A percentile compares a stretch with the other conserved stretches of the same genome.
phyloP scores from a whole-genome alignment of 2,888 invertebrate species.

The Ferrisia virgata region DNA sequence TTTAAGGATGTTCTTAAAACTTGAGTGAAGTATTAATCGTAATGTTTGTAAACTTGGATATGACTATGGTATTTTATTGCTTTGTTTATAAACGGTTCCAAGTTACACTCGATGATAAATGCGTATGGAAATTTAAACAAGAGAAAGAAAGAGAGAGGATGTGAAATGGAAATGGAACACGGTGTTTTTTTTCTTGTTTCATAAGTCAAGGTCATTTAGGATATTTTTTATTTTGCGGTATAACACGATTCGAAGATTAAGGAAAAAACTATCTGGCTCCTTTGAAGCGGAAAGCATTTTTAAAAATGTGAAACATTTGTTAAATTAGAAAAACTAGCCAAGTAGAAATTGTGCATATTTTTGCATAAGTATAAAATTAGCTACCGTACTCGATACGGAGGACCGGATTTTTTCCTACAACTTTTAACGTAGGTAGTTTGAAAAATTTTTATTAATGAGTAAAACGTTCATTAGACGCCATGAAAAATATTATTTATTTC shows the following conservation, averaged over 20 bases:
- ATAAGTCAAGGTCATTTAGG: not conserved
- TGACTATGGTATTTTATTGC: slow-evolving; percentile 9
- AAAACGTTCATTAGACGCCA: not conserved
- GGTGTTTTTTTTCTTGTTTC: not conserved
- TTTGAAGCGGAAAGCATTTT: slow-evolving; percentile 5
- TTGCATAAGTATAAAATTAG: not conserved
- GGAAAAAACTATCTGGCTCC: not conserved
- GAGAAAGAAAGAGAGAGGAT: not conserved
- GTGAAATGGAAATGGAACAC: not conserved
- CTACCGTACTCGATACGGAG: not conserved
- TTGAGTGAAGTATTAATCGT: not conserved
- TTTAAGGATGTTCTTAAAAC: not conserved
- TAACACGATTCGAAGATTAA: not conserved
- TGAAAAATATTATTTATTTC: not conserved
- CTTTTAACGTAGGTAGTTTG: not conserved
- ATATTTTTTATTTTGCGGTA: not conserved
- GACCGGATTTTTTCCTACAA: not conserved
- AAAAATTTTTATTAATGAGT: not conserved
- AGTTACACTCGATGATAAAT: not conserved
- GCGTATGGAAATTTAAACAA: not conserved
- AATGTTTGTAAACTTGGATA: not conserved
- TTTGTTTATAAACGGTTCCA: not conserved
- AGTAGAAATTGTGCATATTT: not conserved
- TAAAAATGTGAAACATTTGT: not conserved
- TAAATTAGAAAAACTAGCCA: not conserved